Base-by-base conservation (phyloP, 2,797 vertebrate species). In the Rhabdophis nuchalis region DNA sequence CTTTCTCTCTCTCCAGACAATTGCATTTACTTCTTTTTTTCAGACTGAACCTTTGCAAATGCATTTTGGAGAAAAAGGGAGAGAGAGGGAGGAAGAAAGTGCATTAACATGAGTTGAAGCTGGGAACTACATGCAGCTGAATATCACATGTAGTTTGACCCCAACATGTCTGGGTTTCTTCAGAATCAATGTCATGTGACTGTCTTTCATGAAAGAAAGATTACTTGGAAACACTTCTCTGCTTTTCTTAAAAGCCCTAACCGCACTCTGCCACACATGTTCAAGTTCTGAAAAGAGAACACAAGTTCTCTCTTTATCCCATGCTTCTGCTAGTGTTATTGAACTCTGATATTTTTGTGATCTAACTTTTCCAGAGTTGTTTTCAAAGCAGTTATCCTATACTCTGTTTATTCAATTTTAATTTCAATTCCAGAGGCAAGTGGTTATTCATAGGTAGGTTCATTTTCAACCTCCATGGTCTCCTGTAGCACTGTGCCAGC, bases 211-310 rank as follows among this genome's bases (percentile, higher is more conserved):
- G 88, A 91, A 88, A 93, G 93, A 93, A 95, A 87, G 88, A 91
- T 58, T 94, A 92, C 92, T 96, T 86, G 92, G 95, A 96, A 96
- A 94, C 93, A 96, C 41, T 77, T 89, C 92, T 96, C 94, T 96
- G 96, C 92, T 95, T 97, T 96, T 95, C 96, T 96, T 96, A 96
- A 96, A 95, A 96, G 93, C 87, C 89, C 86, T 96, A 97, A 97
- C 96, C 96, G 90, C 93, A 95, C 94, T 91, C 92, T 89, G 94
- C 61, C 96, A 95, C 96, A 93, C 93, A 97, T 94, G 97, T 97
- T 97, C 97, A 95, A 96, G 95, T 96, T 96, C 95, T 96, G 94
- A 97, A 97, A 96, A 96, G 87, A 95, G 95, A 97, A 96, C 97
- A 97, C 97, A 97, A 96, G 97, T 96, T 95, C 93, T 46, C 23